These are phyloP conservation scores for Vanessa tameamea DNA, from an alignment of 1,140 invertebrate species.

Conservation along the genomic window DNA sequence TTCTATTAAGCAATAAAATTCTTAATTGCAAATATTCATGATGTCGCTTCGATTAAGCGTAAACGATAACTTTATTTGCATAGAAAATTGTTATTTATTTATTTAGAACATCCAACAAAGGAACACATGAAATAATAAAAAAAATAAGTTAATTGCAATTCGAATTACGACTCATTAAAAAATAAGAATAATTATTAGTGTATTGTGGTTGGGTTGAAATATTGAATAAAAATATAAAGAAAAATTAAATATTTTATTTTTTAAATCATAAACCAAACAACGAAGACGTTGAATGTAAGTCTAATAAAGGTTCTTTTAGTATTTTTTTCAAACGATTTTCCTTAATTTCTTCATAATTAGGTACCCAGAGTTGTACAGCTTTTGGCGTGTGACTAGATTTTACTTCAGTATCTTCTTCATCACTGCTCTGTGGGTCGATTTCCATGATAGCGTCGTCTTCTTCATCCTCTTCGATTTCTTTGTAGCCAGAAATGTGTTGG, in stretches of 20 bases:
- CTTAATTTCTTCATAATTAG: conserved; percentile 64
- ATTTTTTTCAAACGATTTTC: conserved; percentile 69
- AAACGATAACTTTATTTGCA: conserved; percentile 8
- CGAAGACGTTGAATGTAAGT: conserved; percentile 46
- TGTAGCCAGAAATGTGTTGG: conserved; percentile 65
- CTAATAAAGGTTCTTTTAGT: conserved; percentile 55
- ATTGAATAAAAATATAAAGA: conserved; percentile 13
- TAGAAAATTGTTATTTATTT: conserved; percentile 4
- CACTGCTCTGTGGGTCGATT: conserved; percentile 49
- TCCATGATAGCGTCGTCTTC: conserved; percentile 48
- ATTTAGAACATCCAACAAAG: not conserved
- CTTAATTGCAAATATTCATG: no score
- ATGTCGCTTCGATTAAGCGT: not conserved
- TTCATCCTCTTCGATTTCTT: conserved; percentile 47
- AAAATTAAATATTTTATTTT: conserved; percentile 16
- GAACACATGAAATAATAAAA: no score
- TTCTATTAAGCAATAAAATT: not conserved
- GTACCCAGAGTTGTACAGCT: conserved; percentile 59
- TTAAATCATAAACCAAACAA: conserved; percentile 45
- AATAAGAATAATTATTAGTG: not conserved
- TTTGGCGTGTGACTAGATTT: conserved; percentile 47
- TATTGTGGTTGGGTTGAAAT: no score
- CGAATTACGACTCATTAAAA: not conserved
- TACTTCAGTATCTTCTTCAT: conserved; percentile 54
- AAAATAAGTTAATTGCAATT: no score